These are phyloP conservation scores for Parotia lawesii DNA, from an alignment of 2,113 vertebrate species.

Conservation along the genomic window DNA sequence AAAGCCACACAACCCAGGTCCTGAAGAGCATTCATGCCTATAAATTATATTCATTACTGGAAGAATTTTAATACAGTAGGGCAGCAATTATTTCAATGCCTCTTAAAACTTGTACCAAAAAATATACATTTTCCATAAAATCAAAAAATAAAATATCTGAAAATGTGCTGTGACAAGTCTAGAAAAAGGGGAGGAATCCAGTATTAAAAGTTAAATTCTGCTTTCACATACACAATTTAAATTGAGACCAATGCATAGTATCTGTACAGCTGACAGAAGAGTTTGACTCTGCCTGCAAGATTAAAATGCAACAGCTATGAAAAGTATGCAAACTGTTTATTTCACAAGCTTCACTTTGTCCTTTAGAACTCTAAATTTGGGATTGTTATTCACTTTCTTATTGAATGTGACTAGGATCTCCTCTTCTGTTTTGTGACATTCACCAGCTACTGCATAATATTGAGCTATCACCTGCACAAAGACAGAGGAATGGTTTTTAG, in stretches of 20 bases:
- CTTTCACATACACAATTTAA: not conserved
- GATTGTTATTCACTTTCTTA: conserved; percentile 89
- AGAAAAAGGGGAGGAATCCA: not conserved
- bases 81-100: conserved; percentile 48
- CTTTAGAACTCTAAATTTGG: conserved; percentile 87
- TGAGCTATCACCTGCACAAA: conserved; percentile 85
- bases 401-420: conserved; percentile 85
- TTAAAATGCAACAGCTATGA: not conserved
- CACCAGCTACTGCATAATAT: conserved; percentile 77
- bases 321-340: conserved; percentile 38
- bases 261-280: not conserved
- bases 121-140: conserved; percentile 69
- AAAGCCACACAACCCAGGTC: not conserved
- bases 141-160: conserved; percentile 59
- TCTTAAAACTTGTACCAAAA: conserved; percentile 70
- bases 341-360: conserved; percentile 87
- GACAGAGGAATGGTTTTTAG: not conserved
- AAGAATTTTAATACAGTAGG: conserved; percentile 21
- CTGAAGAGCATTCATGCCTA: not conserved
- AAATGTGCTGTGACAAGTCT: conserved; percentile 4
- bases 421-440: conserved; percentile 77
- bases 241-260: not conserved
- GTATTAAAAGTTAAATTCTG: not conserved
- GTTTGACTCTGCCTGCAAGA: not conserved
- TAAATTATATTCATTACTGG: conserved; percentile 2